Evolutionary conservation across 2,888 invertebrate species (phyloP), one percentile per base, ranked within the genome.

Genomic region (Chironomus tentans): DNA sequence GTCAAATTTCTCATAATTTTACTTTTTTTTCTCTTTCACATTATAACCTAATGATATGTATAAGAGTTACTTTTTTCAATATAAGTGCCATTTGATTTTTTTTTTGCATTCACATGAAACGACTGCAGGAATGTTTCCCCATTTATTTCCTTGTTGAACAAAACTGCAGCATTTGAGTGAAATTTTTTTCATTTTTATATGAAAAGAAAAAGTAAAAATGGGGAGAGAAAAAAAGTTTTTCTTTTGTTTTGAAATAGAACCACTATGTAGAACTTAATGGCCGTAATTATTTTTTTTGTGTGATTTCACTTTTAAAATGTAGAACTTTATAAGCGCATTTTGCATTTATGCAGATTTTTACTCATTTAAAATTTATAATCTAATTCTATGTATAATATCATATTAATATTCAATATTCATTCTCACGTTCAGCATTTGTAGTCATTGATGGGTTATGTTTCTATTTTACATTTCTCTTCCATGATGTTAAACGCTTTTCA

Each of bases 401-500:
- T 38, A 38, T 38, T 38, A 38, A 38, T 38, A 38, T 38, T 38
- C 10, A 38, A 38, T 38, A 38, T 38, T 38, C 38, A 38, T 38
- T 38, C 38, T 38, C 38, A 38, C 38, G 38, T 38, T 38, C 38
- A 38, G 69, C 69, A 69, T 69, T 6, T 46, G 70, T 50, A 47
- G 70, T 70, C 70, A 22, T 70, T 12, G 15, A 47, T 70, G 18
- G 50, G 7, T 13, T 13, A 22, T 56, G 7, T 18, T 70, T 72
- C 72, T 72, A 72, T 72, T 72, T 72, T 46, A 62, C 61, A 15
- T 61, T 24, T 28, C 72, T 61, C n/a, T 72, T 72, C 56, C 50
- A 72, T 28, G 87, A 87, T 12, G 92, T 92, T 78, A 92, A 88
- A 79, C 93, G 87, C 81, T 93, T 93, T 80, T 93, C 93, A 2